phyloP scores from a whole-genome alignment of 2,888 invertebrate genomes.

The Morpho helenor region DNA sequence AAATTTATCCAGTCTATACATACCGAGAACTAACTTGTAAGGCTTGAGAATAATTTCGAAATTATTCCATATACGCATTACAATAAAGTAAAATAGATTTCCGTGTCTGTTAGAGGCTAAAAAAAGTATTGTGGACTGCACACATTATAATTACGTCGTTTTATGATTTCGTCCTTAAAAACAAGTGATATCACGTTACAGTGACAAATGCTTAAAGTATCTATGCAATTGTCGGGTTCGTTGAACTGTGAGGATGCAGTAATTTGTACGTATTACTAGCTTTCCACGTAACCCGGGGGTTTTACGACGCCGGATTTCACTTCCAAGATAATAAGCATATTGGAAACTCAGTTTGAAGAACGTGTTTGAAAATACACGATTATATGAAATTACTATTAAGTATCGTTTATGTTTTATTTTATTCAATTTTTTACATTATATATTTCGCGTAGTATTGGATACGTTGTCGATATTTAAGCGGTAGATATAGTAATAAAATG shows the following conservation, averaged over 20 bases:
- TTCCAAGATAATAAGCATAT: constrained; percentile 15
- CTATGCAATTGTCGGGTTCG: constrained; percentile 26
- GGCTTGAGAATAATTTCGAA: too few species aligned
- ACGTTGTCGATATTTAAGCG: too few species aligned
- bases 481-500: too few species aligned
- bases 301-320: constrained; percentile 22
- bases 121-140: not conserved
- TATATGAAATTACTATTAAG: not conserved
- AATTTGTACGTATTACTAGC: constrained; percentile 29
- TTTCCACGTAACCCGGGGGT: constrained; percentile 27
- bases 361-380: not conserved
- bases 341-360: constrained; percentile 9
- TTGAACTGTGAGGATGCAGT: constrained; percentile 27
- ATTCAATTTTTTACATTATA: too few species aligned
- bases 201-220: constrained; percentile 23
- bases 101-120: not conserved
- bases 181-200: constrained; percentile 14
- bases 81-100: too few species aligned
- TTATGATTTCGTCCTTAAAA: too few species aligned
- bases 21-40: too few species aligned
- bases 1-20: too few species aligned
- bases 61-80: too few species aligned
- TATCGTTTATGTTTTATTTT: too few species aligned
- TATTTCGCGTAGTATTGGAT: too few species aligned
- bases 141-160: not conserved